phyloP scores from a whole-genome alignment of 2,888 invertebrate species.

The Cartodere bifasciata region DNA sequence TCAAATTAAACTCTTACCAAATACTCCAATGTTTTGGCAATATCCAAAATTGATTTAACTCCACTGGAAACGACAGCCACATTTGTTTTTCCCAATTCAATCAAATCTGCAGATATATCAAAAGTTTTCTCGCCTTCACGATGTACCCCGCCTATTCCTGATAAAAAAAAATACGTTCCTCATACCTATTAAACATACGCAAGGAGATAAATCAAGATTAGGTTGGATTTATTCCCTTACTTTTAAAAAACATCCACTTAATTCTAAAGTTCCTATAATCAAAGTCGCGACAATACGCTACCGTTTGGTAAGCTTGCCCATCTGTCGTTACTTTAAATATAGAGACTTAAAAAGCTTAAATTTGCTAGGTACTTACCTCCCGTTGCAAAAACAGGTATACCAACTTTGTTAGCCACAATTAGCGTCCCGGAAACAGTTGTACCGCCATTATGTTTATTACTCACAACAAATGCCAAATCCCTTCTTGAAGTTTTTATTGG shows the following conservation, averaged over 20 bases:
- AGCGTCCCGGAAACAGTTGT: conserved; percentile 96
- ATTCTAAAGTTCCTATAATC: too few species aligned
- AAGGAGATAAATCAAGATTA: too few species aligned
- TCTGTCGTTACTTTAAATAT: too few species aligned
- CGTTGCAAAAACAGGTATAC: conserved; percentile 87
- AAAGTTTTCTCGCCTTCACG: conserved; percentile 72
- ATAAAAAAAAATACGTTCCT: conserved; percentile 8
- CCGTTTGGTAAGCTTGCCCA: too few species aligned
- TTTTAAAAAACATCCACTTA: too few species aligned
- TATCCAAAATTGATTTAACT: conserved; percentile 93
- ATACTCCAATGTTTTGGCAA: conserved; percentile 85
- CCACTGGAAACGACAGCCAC: conserved; percentile 92
- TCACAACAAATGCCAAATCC: conserved; percentile 66
- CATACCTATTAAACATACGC: too few species aligned
- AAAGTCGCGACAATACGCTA: too few species aligned
- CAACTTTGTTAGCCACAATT: conserved; percentile 66
- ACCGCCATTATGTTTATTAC: conserved; percentile 66
- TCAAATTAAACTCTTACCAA: too few species aligned
- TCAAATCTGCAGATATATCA: conserved; percentile 91
- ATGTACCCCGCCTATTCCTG: conserved; percentile 85
- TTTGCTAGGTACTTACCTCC: conserved; percentile 53
- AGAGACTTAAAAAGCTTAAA: too few species aligned
- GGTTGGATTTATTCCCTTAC: too few species aligned
- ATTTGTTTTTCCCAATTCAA: conserved; percentile 75
- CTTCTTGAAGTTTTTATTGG: conserved; percentile 76